These are phyloP conservation scores for Drosophila kikkawai DNA, from an alignment of 1,140 invertebrate species.

Conservation along the genomic window DNA sequence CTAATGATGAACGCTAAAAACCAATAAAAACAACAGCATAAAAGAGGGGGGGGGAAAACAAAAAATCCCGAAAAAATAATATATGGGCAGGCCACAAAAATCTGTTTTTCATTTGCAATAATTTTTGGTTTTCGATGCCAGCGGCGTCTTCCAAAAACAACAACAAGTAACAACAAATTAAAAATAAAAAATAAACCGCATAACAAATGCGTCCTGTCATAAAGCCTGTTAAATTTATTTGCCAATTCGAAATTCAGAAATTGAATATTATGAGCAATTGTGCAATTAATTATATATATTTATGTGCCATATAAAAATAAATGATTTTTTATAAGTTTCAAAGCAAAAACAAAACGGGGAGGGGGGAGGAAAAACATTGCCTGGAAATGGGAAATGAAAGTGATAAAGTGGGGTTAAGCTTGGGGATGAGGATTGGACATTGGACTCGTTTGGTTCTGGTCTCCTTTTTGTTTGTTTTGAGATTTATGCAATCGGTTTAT, in stretches of 20 bases:
- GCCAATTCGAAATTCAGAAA: conserved; percentile 45
- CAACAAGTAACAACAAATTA: background rate
- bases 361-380: background rate
- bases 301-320: conserved; percentile 24
- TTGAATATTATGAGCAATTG: conserved; percentile 50
- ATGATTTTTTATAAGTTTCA: conserved; percentile 13
- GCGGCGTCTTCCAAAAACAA: conserved; percentile 8
- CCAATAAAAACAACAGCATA: conserved; percentile 8
- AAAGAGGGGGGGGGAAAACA: background rate
- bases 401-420: background rate
- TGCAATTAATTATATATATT: conserved; percentile 38
- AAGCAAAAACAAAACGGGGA: background rate
- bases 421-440: background rate
- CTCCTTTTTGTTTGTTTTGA: background rate
- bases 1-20: conserved; percentile 45
- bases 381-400: conserved; percentile 16
- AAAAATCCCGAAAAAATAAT: conserved; percentile 35
- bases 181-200: conserved; percentile 5
- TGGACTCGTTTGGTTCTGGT: background rate
- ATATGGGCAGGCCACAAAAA: conserved; percentile 37
- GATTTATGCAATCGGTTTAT: conserved; percentile 4
- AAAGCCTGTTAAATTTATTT: conserved; percentile 47
- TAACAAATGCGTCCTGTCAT: conserved; percentile 38
- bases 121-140: conserved; percentile 38
- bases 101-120: conserved; percentile 49